These are phyloP conservation scores for Phyto melanocephala DNA, from an alignment of 2,888 invertebrate species.

Conservation along the genomic window DNA sequence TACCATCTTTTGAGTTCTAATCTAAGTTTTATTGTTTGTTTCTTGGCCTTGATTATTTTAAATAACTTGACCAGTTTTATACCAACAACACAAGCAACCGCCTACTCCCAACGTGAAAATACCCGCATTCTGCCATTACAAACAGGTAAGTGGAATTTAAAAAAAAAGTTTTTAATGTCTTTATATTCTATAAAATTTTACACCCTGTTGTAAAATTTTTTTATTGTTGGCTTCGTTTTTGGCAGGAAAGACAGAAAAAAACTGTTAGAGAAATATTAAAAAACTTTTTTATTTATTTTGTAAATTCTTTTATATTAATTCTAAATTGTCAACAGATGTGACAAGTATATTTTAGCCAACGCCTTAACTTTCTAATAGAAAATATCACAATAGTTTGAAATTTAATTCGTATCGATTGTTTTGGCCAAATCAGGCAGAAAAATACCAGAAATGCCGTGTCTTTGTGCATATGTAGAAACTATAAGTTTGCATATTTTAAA, in stretches of 20 bases:
- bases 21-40: conserved; percentile 70
- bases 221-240: background rate
- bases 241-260: no score
- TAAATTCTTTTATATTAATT: no score
- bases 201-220: background rate
- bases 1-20: conserved; percentile 56
- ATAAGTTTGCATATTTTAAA: no score
- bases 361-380: no score
- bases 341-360: no score
- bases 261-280: background rate
- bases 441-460: no score
- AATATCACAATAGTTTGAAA: no score
- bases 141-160: conserved; percentile 72
- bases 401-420: no score
- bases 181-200: background rate
- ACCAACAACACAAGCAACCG: conserved; percentile 67
- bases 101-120: conserved; percentile 69
- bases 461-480: no score
- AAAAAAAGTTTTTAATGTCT: background rate
- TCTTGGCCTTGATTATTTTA: conserved; percentile 73
- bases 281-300: no score
- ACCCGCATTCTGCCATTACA: conserved; percentile 73
- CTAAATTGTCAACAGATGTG: no score
- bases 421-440: no score
- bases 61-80: conserved; percentile 73